Evolutionary conservation across 2,113 vertebrate species (phyloP), one percentile per base, ranked within the genome.

Genomic region (Protobothrops flavoviridis): DNA sequence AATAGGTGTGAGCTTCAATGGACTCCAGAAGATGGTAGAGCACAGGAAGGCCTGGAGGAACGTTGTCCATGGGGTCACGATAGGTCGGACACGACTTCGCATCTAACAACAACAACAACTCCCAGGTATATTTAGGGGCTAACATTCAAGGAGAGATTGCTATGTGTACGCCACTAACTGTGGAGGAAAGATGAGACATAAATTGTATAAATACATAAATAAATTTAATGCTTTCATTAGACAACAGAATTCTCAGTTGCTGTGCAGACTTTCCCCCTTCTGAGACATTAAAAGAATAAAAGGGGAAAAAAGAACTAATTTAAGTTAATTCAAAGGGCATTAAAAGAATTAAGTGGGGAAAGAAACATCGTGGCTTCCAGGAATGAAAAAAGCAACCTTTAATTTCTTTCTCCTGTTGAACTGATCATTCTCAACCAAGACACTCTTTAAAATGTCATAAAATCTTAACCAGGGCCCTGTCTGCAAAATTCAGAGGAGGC

Each of bases 351-450:
- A 20, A 20, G 6, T 8, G 9, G 17, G 33, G 6, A 3, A 21
- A 56, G 15, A 45, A 45, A 23, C 56, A 15, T 39, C 4, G 45
- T 39, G 26, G 17, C 29, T 45, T 94, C 91, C 88, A 94, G 93
- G 29, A 39, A 43, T 81, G 95, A 90, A n/a, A 59, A 95, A 56
- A 81, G 0, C 52, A 81, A 48, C 21, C 39, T 5, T 93, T 85
- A 92, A 81, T 96, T 81, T 95, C 69, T 94, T 96, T 94, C 95
- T 93, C 94, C 96, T 95, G 89, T 96, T 93, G 93, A 56, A 81
- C 57, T 85, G 87, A 1, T 33, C 52, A 91, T 91, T n/a, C 50
- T 0, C n/a, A 94, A 57, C 85, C 93, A 90, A 57, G 50, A 94
- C 64, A 96, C n/a, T 74, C 69, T 50, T 91, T 87, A 87, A 93